These are phyloP conservation scores for Penaeus indicus DNA, from an alignment of 1,140 invertebrate genomes.

Conservation along the genomic window DNA sequence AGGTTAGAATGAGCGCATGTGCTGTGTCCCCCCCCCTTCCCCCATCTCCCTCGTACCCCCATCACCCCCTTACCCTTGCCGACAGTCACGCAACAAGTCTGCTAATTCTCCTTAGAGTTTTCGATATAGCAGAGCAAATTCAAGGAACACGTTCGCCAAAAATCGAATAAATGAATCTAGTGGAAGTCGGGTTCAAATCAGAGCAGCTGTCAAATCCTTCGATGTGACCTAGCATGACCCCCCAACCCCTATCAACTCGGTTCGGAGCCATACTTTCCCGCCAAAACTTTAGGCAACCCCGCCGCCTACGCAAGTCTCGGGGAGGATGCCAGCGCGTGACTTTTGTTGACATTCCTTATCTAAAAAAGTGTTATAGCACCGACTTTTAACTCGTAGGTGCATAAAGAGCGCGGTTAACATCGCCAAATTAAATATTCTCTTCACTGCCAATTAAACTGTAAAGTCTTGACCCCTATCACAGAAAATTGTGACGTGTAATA, in stretches of 20 bases:
- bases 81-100: conserved; percentile 56
- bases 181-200: background rate
- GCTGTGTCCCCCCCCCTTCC: background rate
- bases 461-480: too few species aligned
- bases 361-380: background rate
- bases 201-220: background rate
- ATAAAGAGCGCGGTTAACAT: background rate
- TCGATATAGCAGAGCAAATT: background rate
- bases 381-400: background rate
- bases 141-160: background rate
- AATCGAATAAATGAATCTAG: background rate
- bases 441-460: too few species aligned
- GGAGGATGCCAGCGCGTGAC: conserved; percentile 32
- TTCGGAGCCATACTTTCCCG: conserved; percentile 38
- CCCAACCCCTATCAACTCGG: background rate
- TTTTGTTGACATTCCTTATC: conserved; percentile 40
- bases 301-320: conserved; percentile 53
- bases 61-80: too few species aligned
- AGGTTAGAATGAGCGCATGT: background rate
- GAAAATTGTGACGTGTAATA: background rate
- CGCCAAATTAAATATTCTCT: too few species aligned
- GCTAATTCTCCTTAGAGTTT: background rate
- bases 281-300: conserved; percentile 59
- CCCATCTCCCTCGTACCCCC: background rate
- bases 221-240: background rate